These are phyloP conservation scores for Esperia sulphurella DNA, from an alignment of 2,888 invertebrate genomes.

Conservation along the genomic window DNA sequence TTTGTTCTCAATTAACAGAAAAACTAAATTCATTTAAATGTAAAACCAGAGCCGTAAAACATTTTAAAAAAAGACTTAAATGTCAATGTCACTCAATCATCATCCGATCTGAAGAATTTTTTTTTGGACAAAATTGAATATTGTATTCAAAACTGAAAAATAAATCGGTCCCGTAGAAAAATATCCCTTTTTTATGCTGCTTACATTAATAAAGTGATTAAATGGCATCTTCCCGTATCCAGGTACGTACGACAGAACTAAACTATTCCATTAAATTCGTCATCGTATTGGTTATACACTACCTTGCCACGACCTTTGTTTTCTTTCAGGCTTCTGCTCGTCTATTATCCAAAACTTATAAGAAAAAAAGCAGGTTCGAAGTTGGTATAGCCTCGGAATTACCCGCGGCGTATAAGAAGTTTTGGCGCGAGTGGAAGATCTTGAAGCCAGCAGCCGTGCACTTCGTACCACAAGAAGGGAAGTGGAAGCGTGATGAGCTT, in stretches of 20 bases:
- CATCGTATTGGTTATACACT: slow-evolving; percentile 20
- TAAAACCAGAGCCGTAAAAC: too few relatives aligned
- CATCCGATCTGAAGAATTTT: not conserved
- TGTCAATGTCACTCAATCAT: too few relatives aligned
- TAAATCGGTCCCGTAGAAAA: not conserved
- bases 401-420: slow-evolving; percentile 91
- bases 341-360: slow-evolving; percentile 70
- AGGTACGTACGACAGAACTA: slow-evolving; percentile 30
- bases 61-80: too few relatives aligned
- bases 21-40: too few relatives aligned
- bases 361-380: slow-evolving; percentile 78
- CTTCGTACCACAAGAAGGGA: slow-evolving; percentile 85
- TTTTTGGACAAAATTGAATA: not conserved
- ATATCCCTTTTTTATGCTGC: slow-evolving; percentile 26
- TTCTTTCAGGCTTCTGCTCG: slow-evolving; percentile 65
- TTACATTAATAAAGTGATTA: slow-evolving; percentile 32
- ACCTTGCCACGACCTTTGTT: slow-evolving; percentile 32
- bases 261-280: slow-evolving; percentile 26
- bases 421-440: slow-evolving; percentile 91
- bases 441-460: slow-evolving; percentile 81
- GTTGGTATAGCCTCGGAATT: slow-evolving; percentile 83
- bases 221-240: slow-evolving; percentile 67
- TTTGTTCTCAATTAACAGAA: too few relatives aligned
- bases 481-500: slow-evolving; percentile 85
- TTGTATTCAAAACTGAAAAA: not conserved